Percentiles rank a stretch among this genome's conserved stretches.
Conservation (phyloP, 1,140 invertebrate genomes). For the Lethrus apterus region DNA sequence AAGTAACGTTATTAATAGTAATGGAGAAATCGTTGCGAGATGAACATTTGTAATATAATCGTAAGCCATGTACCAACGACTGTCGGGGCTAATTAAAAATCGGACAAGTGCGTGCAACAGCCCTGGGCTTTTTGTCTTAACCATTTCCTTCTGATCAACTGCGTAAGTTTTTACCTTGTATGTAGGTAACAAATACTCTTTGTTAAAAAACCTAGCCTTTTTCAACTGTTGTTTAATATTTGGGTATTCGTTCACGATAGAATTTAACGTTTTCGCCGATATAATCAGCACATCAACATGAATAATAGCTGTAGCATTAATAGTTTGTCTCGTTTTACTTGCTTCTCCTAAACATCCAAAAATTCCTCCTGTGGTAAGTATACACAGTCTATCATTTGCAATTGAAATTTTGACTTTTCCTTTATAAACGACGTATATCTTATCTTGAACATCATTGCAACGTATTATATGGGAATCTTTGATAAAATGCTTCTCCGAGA, state of each 20-base stretch:
- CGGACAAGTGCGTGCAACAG: neutral
- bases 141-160: neutral
- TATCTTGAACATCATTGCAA: slow-evolving; percentile 19
- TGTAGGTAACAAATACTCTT: neutral
- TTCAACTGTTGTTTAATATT: slow-evolving; percentile 1
- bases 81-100: neutral
- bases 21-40: neutral
- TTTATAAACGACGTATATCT: slow-evolving; percentile 15
- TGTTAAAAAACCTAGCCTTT: slow-evolving; percentile 1
- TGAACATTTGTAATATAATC: slow-evolving; percentile 2
- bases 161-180: neutral
- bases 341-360: slow-evolving; percentile 16
- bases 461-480: slow-evolving; percentile 19
- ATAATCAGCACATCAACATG: slow-evolving; percentile 15
- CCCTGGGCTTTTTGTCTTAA: neutral
- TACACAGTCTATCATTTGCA: slow-evolving; percentile 5
- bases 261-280: neutral
- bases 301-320: slow-evolving; percentile 11
- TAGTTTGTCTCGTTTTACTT: slow-evolving; percentile 16
- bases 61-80: neutral
- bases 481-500: slow-evolving; percentile 11
- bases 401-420: slow-evolving; percentile 28
- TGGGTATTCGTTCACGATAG: neutral
- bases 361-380: slow-evolving; percentile 12
- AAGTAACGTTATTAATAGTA: neutral